Base-by-base conservation (phyloP, 2,113 vertebrate genomes). In the Gnathonemus longibarbis region DNA sequence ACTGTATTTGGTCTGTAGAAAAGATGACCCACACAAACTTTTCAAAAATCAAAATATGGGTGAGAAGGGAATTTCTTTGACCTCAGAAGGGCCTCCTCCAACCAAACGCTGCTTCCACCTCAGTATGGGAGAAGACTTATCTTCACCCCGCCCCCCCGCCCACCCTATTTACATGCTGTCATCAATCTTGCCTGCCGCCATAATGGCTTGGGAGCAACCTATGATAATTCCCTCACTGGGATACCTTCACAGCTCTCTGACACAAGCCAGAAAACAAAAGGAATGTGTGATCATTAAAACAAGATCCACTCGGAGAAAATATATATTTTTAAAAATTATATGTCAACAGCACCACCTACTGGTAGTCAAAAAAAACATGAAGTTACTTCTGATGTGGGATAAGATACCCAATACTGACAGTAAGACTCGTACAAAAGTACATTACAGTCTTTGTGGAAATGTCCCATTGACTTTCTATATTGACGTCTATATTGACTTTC, bases 221-320 rank as follows among this genome's bases (percentile, higher is more conserved):
- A 89, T 91, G 93, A 89, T 93, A 92, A 91, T 90, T 93, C 91
- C 91, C 91, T 92, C 91, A 93, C 62, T 11, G 88, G 89, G 93
- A 94, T 91, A 90, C 91, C 89, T 93, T 90, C 46, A 80, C 89
- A 11, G 77, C 48, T 62, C 45, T 92, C 92, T 93, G 92, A 93
- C 90, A 93, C 91, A 93, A 93, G 94, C 91, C 90, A 94, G 77
- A 93, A 95, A 95, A 94, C 91, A 92, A 93, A 94, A 52, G 6
- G 4, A 95, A 95, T 58, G 91, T 83, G 48, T 4, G 8, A 48
- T 31, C 31, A 9, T 35, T 49, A 80, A 35, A 46, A 84, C 53
- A 62, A 45, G 62, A 85, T 48, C 35, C 15, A 80, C 35, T 42
- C 0, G 5, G 45, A 84, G 83, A 48, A 84, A 48, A 24, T 46